Evolutionary conservation across 2,113 vertebrate species (phyloP).

Genomic region (Anoura caudifer): DNA sequence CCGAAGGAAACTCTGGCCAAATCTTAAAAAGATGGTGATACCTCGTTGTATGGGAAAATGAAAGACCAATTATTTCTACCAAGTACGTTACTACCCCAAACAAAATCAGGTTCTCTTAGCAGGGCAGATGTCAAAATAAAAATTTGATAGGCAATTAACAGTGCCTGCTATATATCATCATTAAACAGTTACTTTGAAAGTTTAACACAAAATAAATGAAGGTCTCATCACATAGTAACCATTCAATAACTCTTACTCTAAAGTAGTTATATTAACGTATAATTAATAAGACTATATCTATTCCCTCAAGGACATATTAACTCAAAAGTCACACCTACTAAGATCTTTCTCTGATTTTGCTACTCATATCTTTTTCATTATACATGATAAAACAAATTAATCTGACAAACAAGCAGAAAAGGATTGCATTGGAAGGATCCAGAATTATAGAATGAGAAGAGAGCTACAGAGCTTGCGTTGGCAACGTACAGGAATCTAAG

Average conservation of each 20-base stretch:
- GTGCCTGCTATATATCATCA: background rate
- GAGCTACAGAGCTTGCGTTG: background rate
- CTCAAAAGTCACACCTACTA: background rate
- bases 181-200: background rate
- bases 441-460: background rate
- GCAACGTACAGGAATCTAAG: background rate
- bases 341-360: background rate
- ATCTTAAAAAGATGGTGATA: background rate
- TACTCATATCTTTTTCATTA: background rate
- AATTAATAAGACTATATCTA: background rate
- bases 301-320: background rate
- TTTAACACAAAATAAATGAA: background rate
- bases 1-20: background rate
- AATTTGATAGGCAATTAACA: background rate
- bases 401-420: background rate
- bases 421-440: background rate
- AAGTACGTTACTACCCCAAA: background rate
- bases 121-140: background rate
- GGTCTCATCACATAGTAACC: background rate
- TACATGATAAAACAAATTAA: background rate
- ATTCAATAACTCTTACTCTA: background rate
- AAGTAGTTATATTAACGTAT: background rate
- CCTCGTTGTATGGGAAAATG: background rate
- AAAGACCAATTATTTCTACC: background rate
- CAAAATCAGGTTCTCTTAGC: background rate